Evolutionary conservation across 2,888 invertebrate genomes (phyloP).

Genomic region (Chamaedrilus cognettii): DNA sequence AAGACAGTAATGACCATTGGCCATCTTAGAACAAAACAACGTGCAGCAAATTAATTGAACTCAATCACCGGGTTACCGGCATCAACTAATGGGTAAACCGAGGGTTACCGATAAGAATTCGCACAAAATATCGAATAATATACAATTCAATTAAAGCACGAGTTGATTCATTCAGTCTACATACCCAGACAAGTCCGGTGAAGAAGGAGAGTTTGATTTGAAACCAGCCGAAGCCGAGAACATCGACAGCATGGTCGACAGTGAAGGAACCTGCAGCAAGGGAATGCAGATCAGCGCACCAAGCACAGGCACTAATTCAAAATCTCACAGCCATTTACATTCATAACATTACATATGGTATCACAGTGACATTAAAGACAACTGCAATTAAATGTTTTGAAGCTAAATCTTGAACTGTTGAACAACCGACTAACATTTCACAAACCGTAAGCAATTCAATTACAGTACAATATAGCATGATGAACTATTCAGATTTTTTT

Average conservation of each 20-base stretch:
- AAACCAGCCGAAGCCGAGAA: constrained; percentile 62
- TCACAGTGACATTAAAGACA: no score
- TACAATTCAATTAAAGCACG: background rate
- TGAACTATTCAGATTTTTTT: no score
- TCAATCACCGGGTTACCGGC: background rate
- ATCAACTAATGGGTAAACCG: background rate
- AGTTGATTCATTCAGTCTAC: constrained; percentile 45
- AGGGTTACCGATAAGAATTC: background rate
- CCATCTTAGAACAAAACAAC: no score
- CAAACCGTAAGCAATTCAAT: no score
- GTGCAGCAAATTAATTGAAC: background rate
- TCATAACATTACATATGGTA: no score
- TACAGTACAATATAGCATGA: no score
- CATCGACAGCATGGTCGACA: constrained; percentile 62
- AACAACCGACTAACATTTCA: no score
- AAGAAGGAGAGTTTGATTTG: constrained; percentile 62
- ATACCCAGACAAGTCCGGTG: constrained; percentile 63
- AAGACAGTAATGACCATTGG: no score
- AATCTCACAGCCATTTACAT: no score
- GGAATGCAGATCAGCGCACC: background rate
- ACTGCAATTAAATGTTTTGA: background rate
- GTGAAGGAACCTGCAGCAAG: constrained; percentile 57
- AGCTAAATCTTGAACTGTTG: background rate
- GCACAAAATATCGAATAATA: background rate
- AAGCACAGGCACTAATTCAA: background rate